Evolutionary conservation across 2,797 vertebrate species (phyloP).

Genomic region (Kryptolebias ocellatus): DNA sequence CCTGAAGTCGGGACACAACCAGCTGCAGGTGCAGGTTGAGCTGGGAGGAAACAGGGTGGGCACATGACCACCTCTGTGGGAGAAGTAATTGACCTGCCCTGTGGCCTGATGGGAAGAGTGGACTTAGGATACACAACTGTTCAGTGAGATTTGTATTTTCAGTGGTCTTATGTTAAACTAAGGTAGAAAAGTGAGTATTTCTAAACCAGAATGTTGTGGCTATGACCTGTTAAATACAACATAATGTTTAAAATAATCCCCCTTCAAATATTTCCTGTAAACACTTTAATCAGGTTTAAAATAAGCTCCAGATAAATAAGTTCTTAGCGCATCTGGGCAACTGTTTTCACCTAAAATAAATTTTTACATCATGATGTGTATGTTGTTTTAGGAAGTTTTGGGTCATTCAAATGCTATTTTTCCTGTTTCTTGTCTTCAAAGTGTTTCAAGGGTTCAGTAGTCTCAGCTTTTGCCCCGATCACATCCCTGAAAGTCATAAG

Average conservation of each 20-base stretch:
- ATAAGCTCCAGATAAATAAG: background rate
- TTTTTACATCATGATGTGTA: conserved; percentile 7
- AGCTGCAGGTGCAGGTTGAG: conserved; percentile 64
- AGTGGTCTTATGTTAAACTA: too few relatives aligned
- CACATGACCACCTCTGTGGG: conserved; percentile 46
- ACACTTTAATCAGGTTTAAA: too few relatives aligned
- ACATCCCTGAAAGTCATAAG: conserved; percentile 68
- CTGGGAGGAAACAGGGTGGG: conserved; percentile 16
- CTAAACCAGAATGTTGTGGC: too few relatives aligned
- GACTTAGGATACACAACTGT: too few relatives aligned
- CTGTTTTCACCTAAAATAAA: conserved; percentile 1
- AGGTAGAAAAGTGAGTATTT: too few relatives aligned
- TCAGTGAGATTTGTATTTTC: too few relatives aligned
- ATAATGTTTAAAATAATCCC: too few relatives aligned
- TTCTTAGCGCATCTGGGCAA: conserved; percentile 28
- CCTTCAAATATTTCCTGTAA: too few relatives aligned
- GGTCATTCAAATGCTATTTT: conserved; percentile 50
- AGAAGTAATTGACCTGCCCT: background rate
- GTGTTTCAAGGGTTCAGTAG: conserved; percentile 59
- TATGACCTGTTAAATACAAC: too few relatives aligned
- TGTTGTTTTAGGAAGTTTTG: conserved; percentile 33
- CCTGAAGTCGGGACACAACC: conserved; percentile 12
- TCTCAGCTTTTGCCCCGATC: conserved; percentile 35
- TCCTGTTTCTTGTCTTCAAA: conserved; percentile 68
- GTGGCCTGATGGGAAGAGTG: too few relatives aligned